These are phyloP conservation scores for Dascyllus trimaculatus DNA, from an alignment of 2,113 vertebrate species.

Conservation along the genomic window DNA sequence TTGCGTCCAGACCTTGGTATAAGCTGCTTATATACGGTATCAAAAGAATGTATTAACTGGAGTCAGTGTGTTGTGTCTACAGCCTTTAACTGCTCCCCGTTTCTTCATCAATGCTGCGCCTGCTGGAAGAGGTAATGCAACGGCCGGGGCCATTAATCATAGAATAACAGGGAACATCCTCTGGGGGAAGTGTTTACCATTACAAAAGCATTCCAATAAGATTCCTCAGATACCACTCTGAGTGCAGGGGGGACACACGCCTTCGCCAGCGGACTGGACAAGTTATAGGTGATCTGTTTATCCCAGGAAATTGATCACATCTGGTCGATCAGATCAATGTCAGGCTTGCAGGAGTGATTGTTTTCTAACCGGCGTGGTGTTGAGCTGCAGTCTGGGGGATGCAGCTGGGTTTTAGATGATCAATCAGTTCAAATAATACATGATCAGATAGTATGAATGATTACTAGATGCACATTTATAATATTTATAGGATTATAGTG, in stretches of 20 bases:
- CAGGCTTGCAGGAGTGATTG: not conserved
- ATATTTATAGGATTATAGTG: not conserved
- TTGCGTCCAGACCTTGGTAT: too few relatives aligned
- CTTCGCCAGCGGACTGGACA: slow-evolving; percentile 13
- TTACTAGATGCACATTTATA: not conserved
- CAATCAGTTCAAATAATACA: not conserved
- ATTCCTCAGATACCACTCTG: slow-evolving; percentile 70
- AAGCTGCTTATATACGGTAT: not conserved
- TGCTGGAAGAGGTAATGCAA: slow-evolving; percentile 46
- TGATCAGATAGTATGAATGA: too few relatives aligned
- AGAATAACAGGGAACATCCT: slow-evolving; percentile 52
- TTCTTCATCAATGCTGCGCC: slow-evolving; percentile 43
- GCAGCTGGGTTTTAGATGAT: not conserved
- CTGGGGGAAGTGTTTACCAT: slow-evolving; percentile 71
- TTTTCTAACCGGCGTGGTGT: not conserved
- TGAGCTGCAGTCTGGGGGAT: not conserved
- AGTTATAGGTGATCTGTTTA: slow-evolving; percentile 13
- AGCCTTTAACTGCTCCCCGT: slow-evolving; percentile 45
- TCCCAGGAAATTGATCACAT: slow-evolving; percentile 20
- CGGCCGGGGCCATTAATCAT: slow-evolving; percentile 69
- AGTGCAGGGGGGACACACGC: slow-evolving; percentile 34
- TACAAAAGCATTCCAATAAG: slow-evolving; percentile 79
- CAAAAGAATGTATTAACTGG: slow-evolving; percentile 23
- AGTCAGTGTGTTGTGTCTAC: slow-evolving; percentile 31
- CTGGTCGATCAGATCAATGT: slow-evolving; percentile 14